Conservation (phyloP, 2,113 vertebrate genomes). For the Enhydra lutris region DNA sequence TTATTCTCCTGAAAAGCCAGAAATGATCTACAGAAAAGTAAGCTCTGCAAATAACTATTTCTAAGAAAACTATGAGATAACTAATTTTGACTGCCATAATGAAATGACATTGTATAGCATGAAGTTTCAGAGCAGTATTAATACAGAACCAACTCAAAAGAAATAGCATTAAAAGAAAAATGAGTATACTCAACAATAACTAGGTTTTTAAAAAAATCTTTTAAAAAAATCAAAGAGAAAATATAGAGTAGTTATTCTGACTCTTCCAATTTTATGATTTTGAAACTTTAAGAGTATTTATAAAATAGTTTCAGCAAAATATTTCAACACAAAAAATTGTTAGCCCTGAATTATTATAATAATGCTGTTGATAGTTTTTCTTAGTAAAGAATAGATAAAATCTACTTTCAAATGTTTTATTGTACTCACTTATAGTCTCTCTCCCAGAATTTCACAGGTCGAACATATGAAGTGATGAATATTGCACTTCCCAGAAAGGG, state of each 20-base stretch:
- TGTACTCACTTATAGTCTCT: slow-evolving; percentile 92
- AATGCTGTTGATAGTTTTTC: not conserved
- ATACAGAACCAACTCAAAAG: not conserved
- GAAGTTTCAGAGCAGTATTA: not conserved
- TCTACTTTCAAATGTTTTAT: not conserved
- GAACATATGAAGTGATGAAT: slow-evolving; percentile 93
- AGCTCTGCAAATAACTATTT: not conserved
- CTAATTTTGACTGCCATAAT: not conserved
- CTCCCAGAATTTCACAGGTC: slow-evolving; percentile 94
- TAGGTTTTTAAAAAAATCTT: not conserved
- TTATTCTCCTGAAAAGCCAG: slow-evolving; percentile 2
- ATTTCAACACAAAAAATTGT: slow-evolving; percentile 33
- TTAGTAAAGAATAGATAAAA: not conserved
- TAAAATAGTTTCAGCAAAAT: not conserved
- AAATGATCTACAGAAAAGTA: not conserved
- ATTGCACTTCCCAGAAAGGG: slow-evolving; percentile 94
- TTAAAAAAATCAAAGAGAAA: not conserved
- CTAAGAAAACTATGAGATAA: not conserved
- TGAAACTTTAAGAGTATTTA: slow-evolving; percentile 20
- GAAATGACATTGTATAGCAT: not conserved
- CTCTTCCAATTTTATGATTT: not conserved
- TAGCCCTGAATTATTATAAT: not conserved
- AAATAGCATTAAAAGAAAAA: slow-evolving; percentile 5
- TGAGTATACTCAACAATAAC: not conserved
- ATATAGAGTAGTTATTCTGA: not conserved